A percentile compares a stretch with the other conserved stretches of the same genome.
phyloP scores from a whole-genome alignment of 1,140 invertebrate species.

The Melanaphis sacchari region DNA sequence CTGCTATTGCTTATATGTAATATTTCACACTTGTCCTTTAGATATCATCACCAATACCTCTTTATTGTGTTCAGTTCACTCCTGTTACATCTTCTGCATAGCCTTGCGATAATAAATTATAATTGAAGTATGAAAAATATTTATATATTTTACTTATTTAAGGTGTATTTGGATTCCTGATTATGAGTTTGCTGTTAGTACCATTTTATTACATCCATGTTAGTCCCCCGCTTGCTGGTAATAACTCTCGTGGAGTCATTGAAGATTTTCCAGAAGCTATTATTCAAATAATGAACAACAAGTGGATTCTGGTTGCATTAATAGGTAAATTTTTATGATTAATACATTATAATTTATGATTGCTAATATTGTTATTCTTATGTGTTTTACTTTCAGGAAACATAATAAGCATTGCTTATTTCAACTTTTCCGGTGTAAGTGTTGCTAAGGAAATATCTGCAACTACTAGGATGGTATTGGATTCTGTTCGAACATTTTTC shows the following conservation, averaged over 20 bases:
- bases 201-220: conserved; percentile 86
- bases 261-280: conserved; percentile 89
- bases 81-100: neutral
- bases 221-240: conserved; percentile 74
- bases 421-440: conserved; percentile 94
- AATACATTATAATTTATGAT: neutral
- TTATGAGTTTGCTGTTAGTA: conserved; percentile 77
- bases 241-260: conserved; percentile 78
- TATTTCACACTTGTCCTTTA: too few relatives aligned
- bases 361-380: neutral
- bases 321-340: conserved; percentile 66
- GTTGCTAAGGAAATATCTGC: conserved; percentile 95
- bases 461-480: conserved; percentile 91
- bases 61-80: neutral
- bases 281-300: conserved; percentile 78
- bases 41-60: too few relatives aligned
- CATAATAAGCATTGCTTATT: conserved; percentile 92
- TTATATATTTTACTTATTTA: conserved; percentile 59
- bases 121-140: neutral
- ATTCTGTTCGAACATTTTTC: conserved; percentile 86
- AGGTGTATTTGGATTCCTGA: conserved; percentile 84
- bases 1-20: too few relatives aligned
- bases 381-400: conserved; percentile 70
- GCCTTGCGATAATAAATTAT: neutral
- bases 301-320: conserved; percentile 71